These are phyloP conservation scores for Plusia festucae DNA, from an alignment of 2,888 invertebrate genomes.

Conservation along the genomic window DNA sequence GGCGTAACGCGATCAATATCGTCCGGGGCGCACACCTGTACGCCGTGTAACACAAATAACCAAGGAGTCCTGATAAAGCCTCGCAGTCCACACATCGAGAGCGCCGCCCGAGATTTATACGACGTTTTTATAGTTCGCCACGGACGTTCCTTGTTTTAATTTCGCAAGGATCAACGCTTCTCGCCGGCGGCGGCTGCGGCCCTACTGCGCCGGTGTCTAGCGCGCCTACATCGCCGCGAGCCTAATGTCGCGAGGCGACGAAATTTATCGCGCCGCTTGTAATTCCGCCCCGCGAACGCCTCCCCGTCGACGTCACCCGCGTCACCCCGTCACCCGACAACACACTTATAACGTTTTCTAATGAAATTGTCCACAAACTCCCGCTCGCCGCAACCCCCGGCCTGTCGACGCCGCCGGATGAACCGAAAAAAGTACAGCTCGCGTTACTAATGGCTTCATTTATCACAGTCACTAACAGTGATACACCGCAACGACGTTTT, in stretches of 20 bases:
- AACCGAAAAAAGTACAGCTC: constrained; percentile 89
- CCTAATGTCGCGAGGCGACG: constrained; percentile 84
- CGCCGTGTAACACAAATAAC: constrained; percentile 77
- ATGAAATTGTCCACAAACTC: constrained; percentile 89
- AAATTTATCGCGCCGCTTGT: constrained; percentile 88
- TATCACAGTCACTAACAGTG: constrained; percentile 89
- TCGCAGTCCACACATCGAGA: constrained; percentile 78
- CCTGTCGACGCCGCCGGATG: constrained; percentile 86
- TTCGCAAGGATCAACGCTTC: constrained; percentile 80
- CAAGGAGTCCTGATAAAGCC: constrained; percentile 75
- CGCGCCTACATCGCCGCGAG: constrained; percentile 78
- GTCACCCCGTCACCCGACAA: constrained; percentile 84
- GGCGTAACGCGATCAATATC: constrained; percentile 72
- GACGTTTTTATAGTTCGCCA: constrained; percentile 84
- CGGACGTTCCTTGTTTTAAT: constrained; percentile 87
- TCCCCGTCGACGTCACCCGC: constrained; percentile 71
- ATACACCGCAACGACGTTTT: constrained; percentile 89
- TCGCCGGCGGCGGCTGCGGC: constrained; percentile 59
- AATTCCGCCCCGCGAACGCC: constrained; percentile 80
- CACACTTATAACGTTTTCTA: constrained; percentile 88
- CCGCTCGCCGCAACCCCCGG: constrained; percentile 83
- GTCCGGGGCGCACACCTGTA: constrained; percentile 69
- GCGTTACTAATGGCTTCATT: constrained; percentile 89
- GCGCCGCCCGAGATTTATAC: constrained; percentile 78
- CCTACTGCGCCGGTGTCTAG: constrained; percentile 60